Percentiles rank a stretch among this genome's conserved stretches.
Conservation (phyloP, 2,888 invertebrate genomes). For the Plebejus argus region DNA sequence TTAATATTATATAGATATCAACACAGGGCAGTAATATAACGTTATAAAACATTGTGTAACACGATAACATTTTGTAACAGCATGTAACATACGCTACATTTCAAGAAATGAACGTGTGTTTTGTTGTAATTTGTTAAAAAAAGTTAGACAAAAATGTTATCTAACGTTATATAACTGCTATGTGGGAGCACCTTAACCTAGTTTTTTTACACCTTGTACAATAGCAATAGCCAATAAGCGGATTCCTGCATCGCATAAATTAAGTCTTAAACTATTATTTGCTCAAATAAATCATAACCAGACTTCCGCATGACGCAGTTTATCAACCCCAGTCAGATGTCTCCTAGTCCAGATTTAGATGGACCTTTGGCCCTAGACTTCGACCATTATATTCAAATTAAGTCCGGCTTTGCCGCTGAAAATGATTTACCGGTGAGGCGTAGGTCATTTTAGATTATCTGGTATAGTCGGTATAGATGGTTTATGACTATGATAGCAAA, state of each 20-base stretch:
- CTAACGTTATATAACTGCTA: no score
- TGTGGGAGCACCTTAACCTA: no score
- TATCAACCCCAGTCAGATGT: constrained; percentile 43
- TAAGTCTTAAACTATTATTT: constrained; percentile 41
- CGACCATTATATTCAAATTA: constrained; percentile 47
- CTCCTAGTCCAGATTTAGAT: constrained; percentile 38
- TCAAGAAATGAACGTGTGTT: no score
- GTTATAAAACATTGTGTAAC: no score
- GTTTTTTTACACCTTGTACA: not conserved
- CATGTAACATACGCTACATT: no score
- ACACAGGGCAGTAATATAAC: no score
- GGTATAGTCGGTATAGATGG: not conserved
- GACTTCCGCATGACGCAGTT: constrained; percentile 43
- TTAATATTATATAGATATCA: no score
- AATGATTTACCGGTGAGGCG: constrained; percentile 47
- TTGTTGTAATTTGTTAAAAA: no score
- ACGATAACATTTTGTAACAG: no score
- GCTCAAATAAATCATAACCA: constrained; percentile 46
- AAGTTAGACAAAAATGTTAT: no score
- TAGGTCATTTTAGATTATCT: constrained; percentile 32
- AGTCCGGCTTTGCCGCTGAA: constrained; percentile 45
- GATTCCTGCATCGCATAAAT: constrained; percentile 39
- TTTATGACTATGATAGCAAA: not conserved
- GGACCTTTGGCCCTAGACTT: constrained; percentile 41
- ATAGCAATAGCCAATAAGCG: not conserved